A percentile compares a stretch with the other conserved stretches of the same genome.
Evolutionary conservation across 2,888 invertebrate species (phyloP).

Genomic region (Ariolimax columbianus): DNA sequence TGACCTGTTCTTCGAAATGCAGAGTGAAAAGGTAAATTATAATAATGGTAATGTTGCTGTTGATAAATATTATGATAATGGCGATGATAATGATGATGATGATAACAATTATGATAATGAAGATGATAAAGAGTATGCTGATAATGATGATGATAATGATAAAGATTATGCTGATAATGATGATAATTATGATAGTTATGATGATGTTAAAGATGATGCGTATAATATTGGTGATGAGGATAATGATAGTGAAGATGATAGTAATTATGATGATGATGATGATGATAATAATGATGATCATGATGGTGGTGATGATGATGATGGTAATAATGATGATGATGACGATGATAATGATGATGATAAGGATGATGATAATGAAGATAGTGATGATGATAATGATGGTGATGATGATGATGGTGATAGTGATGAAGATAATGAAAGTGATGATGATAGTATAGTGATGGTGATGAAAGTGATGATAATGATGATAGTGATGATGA

Average conservation of each 20-base stretch:
- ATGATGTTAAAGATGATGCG: neutral
- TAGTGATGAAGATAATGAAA: too few relatives aligned
- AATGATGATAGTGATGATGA: too few relatives aligned
- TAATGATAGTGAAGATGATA: too few relatives aligned
- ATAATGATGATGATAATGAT: neutral
- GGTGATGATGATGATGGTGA: too few relatives aligned
- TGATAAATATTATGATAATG: neutral
- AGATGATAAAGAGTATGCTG: neutral
- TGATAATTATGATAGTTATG: too few relatives aligned
- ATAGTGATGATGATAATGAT: too few relatives aligned
- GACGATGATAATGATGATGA: neutral
- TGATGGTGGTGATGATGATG: neutral
- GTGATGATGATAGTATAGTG: neutral
- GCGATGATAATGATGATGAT: neutral
- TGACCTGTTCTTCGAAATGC: too few relatives aligned
- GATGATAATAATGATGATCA: slow-evolving; percentile 13
- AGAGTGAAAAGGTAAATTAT: neutral
- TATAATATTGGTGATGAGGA: neutral
- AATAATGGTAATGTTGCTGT: neutral
- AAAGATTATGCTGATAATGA: too few relatives aligned
- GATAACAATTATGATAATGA: too few relatives aligned
- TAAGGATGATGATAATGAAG: too few relatives aligned
- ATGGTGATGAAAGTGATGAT: too few relatives aligned
- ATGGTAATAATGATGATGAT: neutral
- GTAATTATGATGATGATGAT: too few relatives aligned